These are phyloP conservation scores for Scaptomyza pallida DNA, from an alignment of 1,140 invertebrate genomes.

Conservation along the genomic window DNA sequence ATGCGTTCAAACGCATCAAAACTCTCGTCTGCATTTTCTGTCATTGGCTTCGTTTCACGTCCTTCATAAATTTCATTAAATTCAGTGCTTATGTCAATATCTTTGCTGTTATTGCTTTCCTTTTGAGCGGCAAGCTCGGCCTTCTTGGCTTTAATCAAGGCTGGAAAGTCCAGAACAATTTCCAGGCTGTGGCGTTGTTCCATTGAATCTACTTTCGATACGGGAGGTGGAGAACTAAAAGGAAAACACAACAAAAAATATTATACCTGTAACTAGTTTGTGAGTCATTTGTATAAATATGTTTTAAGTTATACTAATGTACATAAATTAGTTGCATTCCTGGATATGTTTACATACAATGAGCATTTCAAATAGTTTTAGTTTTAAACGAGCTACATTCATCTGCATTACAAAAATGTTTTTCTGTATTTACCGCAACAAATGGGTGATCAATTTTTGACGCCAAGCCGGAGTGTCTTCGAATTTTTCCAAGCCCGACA, in stretches of 20 bases:
- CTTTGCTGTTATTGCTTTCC: conserved; percentile 4
- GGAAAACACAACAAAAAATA: conserved; percentile 3
- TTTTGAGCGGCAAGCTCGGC: background rate
- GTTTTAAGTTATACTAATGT: conserved; percentile 9
- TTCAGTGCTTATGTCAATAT: background rate
- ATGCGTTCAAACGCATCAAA: conserved; percentile 72
- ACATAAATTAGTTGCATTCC: conserved; percentile 1
- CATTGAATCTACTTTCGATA: conserved; percentile 13
- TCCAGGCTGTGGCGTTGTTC: conserved; percentile 54
- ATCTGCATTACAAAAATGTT: conserved; percentile 1
- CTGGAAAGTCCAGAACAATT: conserved; percentile 45
- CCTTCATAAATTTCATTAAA: conserved; percentile 21
- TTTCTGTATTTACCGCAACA: conserved; percentile 72
- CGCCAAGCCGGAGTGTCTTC: conserved; percentile 72
- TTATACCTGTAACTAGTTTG: too few species aligned
- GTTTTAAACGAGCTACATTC: conserved; percentile 8
- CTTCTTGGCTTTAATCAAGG: conserved; percentile 24
- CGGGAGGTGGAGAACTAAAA: conserved; percentile 13
- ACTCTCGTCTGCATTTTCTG: conserved; percentile 53
- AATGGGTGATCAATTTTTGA: conserved; percentile 61
- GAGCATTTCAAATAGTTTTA: background rate
- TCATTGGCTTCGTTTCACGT: background rate
- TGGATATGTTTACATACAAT: conserved; percentile 8
- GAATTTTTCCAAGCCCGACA: conserved; percentile 76
- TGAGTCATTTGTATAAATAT: too few species aligned